phyloP scores from a whole-genome alignment of 2,797 vertebrate species.

The Crax fasciolata region DNA sequence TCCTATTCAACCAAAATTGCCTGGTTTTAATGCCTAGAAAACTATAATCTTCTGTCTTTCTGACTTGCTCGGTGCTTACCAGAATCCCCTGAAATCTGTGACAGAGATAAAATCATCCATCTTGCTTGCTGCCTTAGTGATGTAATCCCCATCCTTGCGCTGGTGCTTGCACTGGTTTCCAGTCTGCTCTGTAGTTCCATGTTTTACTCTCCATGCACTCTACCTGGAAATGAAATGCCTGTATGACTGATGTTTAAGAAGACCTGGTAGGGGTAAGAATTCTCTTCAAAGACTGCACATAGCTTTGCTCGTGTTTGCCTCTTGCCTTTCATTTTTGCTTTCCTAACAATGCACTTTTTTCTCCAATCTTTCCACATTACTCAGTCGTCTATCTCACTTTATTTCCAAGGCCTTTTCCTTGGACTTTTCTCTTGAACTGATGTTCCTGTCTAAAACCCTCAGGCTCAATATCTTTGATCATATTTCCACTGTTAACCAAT shows the following conservation, averaged over 20 bases:
- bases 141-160: not conserved
- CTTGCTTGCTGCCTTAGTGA: not conserved
- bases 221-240: not conserved
- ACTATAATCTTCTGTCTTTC: not conserved
- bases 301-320: not conserved
- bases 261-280: fast-evolving
- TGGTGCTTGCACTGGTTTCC: not conserved
- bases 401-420: not conserved
- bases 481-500: not conserved
- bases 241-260: not conserved
- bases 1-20: not conserved
- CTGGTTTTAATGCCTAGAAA: not conserved
- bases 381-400: not conserved
- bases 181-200: not conserved
- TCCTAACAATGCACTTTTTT: not conserved
- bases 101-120: not conserved
- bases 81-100: not conserved
- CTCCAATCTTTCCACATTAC: not conserved
- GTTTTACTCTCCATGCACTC: not conserved
- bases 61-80: not conserved
- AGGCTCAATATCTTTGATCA: not conserved
- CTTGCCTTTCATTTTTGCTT: not conserved
- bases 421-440: not conserved
- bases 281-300: not conserved
- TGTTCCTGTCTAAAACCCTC: not conserved